Conservation (phyloP, 2,113 vertebrate species). For the Passer montanus region DNA sequence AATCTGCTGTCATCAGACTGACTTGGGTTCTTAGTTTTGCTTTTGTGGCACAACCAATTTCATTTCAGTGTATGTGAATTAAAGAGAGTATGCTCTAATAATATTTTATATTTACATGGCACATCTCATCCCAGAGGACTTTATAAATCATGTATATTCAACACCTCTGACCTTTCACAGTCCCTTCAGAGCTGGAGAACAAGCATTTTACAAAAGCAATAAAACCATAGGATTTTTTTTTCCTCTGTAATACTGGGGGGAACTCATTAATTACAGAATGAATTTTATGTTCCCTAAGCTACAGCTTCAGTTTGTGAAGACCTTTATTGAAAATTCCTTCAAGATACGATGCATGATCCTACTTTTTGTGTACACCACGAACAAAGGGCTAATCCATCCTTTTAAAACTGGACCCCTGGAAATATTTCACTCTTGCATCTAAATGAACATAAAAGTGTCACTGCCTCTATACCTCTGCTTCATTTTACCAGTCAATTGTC, state of each 20-base stretch:
- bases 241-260: not conserved
- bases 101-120: constrained; percentile 9
- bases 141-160: constrained; percentile 40
- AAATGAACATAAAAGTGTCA: not conserved
- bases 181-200: not conserved
- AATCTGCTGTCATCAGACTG: not conserved
- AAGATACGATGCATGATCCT: not conserved
- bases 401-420: not conserved
- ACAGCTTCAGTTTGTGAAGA: not conserved
- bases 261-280: not conserved
- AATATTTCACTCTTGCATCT: not conserved
- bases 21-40: not conserved
- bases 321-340: not conserved
- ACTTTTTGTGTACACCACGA: not conserved
- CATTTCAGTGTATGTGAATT: not conserved
- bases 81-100: not conserved
- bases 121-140: constrained; percentile 18
- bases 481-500: not conserved
- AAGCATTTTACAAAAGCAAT: not conserved
- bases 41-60: not conserved
- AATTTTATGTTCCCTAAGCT: not conserved
- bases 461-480: not conserved
- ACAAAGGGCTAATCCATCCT: not conserved
- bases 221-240: not conserved
- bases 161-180: constrained; percentile 3